Percentiles rank a stretch among this genome's conserved stretches.
These are phyloP conservation scores for Choreutis nemorana DNA, from an alignment of 2,888 invertebrate genomes.

Conservation along the genomic window DNA sequence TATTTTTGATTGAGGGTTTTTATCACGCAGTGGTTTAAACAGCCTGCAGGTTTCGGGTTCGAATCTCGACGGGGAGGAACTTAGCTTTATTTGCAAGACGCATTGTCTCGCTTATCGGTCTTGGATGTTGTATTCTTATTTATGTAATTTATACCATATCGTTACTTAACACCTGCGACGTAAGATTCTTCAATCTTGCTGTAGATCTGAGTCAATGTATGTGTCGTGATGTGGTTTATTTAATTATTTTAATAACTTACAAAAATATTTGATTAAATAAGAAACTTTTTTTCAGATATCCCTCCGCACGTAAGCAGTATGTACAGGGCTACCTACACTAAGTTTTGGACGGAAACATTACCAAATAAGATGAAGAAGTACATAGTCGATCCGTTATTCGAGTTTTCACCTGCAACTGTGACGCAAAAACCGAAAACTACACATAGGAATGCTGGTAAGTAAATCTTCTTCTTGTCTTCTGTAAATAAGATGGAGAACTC, in stretches of 20 bases:
- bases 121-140: too few relatives aligned
- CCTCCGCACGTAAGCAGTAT: constrained; percentile 76
- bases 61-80: too few relatives aligned
- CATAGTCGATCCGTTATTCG: constrained; percentile 44
- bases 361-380: constrained; percentile 74
- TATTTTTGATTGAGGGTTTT: too few relatives aligned
- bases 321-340: constrained; percentile 80
- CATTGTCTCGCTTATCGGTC: too few relatives aligned
- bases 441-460: constrained; percentile 29
- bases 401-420: constrained; percentile 30
- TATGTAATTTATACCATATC: too few relatives aligned
- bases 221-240: too few relatives aligned
- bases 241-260: neutral
- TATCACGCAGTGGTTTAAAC: too few relatives aligned
- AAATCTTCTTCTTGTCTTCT: neutral
- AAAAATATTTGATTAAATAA: constrained; percentile 3
- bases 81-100: too few relatives aligned
- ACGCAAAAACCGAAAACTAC: constrained; percentile 30
- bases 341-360: constrained; percentile 85
- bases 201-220: too few relatives aligned
- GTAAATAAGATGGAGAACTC: neutral
- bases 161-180: too few relatives aligned
- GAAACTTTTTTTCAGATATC: constrained; percentile 65
- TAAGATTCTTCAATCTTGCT: too few relatives aligned
- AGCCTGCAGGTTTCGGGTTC: too few relatives aligned